phyloP scores from a whole-genome alignment of 2,113 vertebrate genomes.

The Seriola rivoliana region DNA sequence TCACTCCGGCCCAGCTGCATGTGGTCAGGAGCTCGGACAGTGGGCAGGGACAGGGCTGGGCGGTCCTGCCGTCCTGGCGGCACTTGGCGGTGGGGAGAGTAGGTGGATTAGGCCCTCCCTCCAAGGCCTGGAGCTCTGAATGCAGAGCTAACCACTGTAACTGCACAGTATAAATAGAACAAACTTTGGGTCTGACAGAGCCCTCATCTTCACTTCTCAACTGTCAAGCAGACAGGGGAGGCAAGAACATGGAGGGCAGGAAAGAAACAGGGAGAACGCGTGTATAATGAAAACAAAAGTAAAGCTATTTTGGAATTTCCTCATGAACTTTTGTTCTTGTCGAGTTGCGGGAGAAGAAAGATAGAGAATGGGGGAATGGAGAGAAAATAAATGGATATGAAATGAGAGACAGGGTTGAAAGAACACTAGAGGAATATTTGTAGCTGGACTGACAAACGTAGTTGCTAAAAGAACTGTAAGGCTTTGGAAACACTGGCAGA shows the following conservation, averaged over 20 bases:
- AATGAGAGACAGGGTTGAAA: constrained; percentile 55
- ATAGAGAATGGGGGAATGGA: constrained; percentile 24
- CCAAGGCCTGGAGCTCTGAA: constrained; percentile 53
- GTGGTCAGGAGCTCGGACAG: constrained; percentile 58
- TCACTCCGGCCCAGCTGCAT: constrained; percentile 60
- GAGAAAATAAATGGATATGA: constrained; percentile 61
- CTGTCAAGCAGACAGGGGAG: constrained; percentile 38
- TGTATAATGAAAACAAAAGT: constrained; percentile 22
- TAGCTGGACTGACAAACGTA: constrained; percentile 50
- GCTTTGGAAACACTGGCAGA: constrained; percentile 34
- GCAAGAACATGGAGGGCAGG: constrained; percentile 5
- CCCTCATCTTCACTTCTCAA: constrained; percentile 54
- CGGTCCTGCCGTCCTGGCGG: constrained; percentile 37
- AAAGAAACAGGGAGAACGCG: not conserved
- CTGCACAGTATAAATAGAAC: constrained; percentile 70
- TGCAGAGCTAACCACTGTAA: constrained; percentile 59
- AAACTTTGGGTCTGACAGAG: constrained; percentile 52
- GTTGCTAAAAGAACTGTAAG: constrained; percentile 12
- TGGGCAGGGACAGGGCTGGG: constrained; percentile 45
- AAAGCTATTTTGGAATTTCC: constrained; percentile 49
- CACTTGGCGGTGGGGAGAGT: constrained; percentile 40
- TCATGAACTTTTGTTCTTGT: constrained; percentile 18
- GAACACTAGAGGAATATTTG: constrained; percentile 54
- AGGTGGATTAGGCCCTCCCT: constrained; percentile 57
- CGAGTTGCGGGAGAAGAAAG: constrained; percentile 6